A percentile compares a stretch with the other conserved stretches of the same genome.
Evolutionary conservation across 2,113 vertebrate species (phyloP).

Genomic region (Podarcis cretensis): DNA sequence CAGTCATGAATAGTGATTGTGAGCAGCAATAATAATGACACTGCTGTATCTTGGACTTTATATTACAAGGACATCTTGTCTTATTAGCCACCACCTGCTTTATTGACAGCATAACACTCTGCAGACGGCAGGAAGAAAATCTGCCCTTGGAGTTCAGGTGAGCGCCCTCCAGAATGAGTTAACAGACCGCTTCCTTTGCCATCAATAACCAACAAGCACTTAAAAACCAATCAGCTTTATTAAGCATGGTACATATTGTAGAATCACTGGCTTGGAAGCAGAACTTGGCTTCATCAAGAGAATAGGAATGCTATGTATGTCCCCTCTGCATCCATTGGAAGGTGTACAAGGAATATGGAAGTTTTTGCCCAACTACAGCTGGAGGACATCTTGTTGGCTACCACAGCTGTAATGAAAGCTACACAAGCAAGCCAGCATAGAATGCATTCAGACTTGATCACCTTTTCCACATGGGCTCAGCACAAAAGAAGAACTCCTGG

Average conservation of each 20-base stretch:
- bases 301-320: not conserved
- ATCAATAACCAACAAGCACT: conserved; percentile 52
- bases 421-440: not conserved
- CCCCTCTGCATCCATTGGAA: not conserved
- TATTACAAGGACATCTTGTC: conserved; percentile 24
- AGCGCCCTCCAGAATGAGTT: conserved; percentile 10
- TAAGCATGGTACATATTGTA: conserved; percentile 63
- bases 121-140: conserved; percentile 27
- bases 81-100: conserved; percentile 52
- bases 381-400: not conserved
- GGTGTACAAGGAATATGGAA: no score
- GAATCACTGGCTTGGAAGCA: conserved; percentile 58
- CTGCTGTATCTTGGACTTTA: rapidly evolving
- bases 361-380: no score
- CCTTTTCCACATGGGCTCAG: conserved; percentile 34
- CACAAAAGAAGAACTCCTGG: not conserved
- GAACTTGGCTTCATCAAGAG: conserved; percentile 40
- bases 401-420: not conserved
- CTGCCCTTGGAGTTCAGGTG: not conserved
- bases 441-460: not conserved
- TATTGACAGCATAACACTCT: not conserved
- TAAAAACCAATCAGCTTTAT: conserved; percentile 74
- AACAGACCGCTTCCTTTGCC: conserved; percentile 16
- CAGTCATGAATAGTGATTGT: conserved; percentile 5
- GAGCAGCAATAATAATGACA: not conserved